Conservation (phyloP, 2,113 vertebrate species). For the Grammomys surdaster region DNA sequence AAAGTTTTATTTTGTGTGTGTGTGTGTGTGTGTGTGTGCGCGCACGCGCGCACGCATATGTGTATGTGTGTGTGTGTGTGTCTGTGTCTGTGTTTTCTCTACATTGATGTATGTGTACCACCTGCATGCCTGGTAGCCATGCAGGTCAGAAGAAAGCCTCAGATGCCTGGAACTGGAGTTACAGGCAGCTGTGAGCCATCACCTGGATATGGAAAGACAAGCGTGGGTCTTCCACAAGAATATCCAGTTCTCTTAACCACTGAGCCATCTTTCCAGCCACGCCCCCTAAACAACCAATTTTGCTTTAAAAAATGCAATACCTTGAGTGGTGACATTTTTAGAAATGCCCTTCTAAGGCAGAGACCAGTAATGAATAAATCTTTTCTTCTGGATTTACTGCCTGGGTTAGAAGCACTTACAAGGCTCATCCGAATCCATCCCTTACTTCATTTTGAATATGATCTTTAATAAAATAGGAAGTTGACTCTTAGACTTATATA, state of each 20-base stretch:
- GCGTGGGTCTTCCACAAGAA: not conserved
- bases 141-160: not conserved
- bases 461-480: slow-evolving; percentile 30
- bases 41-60: too few relatives aligned
- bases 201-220: not conserved
- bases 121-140: not conserved
- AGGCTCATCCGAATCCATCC: not conserved
- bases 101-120: not conserved
- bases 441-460: not conserved
- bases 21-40: too few relatives aligned
- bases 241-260: not conserved
- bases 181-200: not conserved
- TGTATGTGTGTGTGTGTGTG: not conserved
- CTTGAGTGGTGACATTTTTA: not conserved
- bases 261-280: not conserved
- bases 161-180: not conserved
- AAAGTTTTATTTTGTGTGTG: not conserved
- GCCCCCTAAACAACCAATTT: not conserved
- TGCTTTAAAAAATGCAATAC: not conserved
- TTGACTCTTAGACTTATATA: not conserved
- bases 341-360: slow-evolving; percentile 8
- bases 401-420: not conserved
- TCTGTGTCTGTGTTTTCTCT: not conserved
- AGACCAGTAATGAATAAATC: not conserved
- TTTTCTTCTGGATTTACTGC: not conserved